Base-by-base conservation (phyloP, 2,888 invertebrate genomes). In the Orchesellides sinensis region DNA sequence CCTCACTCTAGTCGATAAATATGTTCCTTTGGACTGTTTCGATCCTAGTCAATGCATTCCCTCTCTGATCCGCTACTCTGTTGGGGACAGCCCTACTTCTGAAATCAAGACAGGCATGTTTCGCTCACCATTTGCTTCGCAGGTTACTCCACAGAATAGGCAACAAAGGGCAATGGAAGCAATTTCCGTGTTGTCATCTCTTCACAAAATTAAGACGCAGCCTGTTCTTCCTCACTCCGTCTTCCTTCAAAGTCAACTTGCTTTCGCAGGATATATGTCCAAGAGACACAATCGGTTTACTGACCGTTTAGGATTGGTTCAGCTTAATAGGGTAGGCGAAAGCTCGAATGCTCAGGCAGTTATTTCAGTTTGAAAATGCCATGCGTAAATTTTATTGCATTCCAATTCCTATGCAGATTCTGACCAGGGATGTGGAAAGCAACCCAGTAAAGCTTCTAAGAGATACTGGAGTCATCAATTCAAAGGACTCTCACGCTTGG, bases 1-100 rank as follows among this genome's bases (percentile, higher is more conserved):
- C 72, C 91, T 98, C 88, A 95, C 97, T 91, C 92, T 98, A 90
- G 94, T 95, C 89, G 96, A 96, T 90, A 92, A 94, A 69, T 93
- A 96, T 88, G 92, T 98, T 89, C 98, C 98, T 72, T 93, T 96
- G 65, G 96, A 96, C 90, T 94, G 96, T 89, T 95, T 95, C 90
- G 94, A 95, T 89, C 92, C 95, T 81, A 94, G 95, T 73, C 95
- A 97, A 21, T 94, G 96, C 19, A 91, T 98, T 88, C 96, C 98
- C 6, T 93, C 94, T 84, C 91, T 98, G 70, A 92, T 97, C 89
- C 93, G 94, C 1, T 94, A 95, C 88, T 96, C 96, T 14, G 84
- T 85, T 61, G 83, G 82, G 40, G 81, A 73, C 63, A 69, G 80
- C 17, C 66, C 84, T 25, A 23, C 73, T 29, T 52, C 80, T 10